Conservation (phyloP, 2,888 invertebrate species). For the Tipula confusa region DNA sequence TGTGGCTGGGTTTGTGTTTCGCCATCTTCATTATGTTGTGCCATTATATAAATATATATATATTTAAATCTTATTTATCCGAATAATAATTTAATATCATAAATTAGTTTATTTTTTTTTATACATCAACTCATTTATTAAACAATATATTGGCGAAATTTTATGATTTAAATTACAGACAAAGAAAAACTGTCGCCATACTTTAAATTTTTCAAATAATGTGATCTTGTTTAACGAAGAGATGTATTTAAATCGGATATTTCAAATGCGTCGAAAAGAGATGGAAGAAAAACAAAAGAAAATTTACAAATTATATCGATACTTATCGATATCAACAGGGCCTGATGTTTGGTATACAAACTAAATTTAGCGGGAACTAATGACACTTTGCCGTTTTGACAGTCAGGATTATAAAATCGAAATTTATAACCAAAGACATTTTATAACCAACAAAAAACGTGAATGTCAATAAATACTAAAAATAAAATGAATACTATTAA, state of each 20-base stretch:
- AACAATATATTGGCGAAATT: not conserved
- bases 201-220: not conserved
- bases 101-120: not conserved
- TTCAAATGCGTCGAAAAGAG: not conserved
- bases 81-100: not conserved
- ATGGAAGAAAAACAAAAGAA: not conserved
- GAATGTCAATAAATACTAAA: not conserved
- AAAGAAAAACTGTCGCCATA: slow-evolving; percentile 27
- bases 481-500: slow-evolving; percentile 21
- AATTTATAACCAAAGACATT: not conserved
- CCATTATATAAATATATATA: slow-evolving; percentile 15
- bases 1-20: slow-evolving; percentile 40
- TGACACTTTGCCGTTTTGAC: not conserved
- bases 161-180: not conserved
- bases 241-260: not conserved
- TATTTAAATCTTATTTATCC: not conserved
- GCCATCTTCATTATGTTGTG: not conserved
- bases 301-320: not conserved
- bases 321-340: not conserved
- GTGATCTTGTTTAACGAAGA: not conserved
- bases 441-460: not conserved
- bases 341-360: not conserved
- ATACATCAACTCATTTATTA: not conserved
- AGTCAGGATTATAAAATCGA: not conserved
- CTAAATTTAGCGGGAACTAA: not conserved